A percentile compares a stretch with the other conserved stretches of the same genome.
Evolutionary conservation across 1,140 invertebrate species (phyloP).

Genomic region (Ostrea denselamellosa): DNA sequence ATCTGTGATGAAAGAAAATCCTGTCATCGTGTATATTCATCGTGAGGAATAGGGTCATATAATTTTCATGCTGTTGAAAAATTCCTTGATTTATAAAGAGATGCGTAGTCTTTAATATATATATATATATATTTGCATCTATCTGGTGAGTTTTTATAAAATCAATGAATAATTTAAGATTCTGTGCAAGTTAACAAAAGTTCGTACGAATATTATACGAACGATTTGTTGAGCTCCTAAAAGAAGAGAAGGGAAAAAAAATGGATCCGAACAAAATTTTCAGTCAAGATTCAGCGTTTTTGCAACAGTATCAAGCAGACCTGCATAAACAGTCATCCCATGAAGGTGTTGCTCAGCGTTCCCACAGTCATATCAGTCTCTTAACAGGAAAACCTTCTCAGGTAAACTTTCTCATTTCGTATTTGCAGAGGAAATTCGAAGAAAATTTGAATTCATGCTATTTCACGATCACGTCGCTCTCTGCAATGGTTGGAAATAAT

Average conservation of each 20-base stretch:
- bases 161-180: no score
- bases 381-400: constrained; percentile 48
- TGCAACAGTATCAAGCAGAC: constrained; percentile 51
- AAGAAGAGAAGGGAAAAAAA: background rate
- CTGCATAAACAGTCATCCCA: constrained; percentile 41
- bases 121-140: no score
- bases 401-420: background rate
- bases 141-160: no score
- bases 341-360: constrained; percentile 25
- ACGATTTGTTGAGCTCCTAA: background rate
- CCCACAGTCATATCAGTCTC: constrained; percentile 50
- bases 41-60: no score
- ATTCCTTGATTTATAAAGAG: no score
- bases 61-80: no score
- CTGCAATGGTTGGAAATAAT: no score
- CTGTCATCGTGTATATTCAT: no score
- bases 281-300: constrained; percentile 54
- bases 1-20: no score
- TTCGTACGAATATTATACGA: background rate
- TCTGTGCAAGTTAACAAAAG: background rate
- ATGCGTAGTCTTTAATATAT: no score
- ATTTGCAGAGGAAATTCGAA: background rate
- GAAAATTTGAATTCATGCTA: background rate
- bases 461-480: background rate
- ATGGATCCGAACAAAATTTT: constrained; percentile 47